Evolutionary conservation across 2,888 invertebrate species (phyloP), one percentile per base, ranked within the genome.

Genomic region (Ectemnius continuus): DNA sequence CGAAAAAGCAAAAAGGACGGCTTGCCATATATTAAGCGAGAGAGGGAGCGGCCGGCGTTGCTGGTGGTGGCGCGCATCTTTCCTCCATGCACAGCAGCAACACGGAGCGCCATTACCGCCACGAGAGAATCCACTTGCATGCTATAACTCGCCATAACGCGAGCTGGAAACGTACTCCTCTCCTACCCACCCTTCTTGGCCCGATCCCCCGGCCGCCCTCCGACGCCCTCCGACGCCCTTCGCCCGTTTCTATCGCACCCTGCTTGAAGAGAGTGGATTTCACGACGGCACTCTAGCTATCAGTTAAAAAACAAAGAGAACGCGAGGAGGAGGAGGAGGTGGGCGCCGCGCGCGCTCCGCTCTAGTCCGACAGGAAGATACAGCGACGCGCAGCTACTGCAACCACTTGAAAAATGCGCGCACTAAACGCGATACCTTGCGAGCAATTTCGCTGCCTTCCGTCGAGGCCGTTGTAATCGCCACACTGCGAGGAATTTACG

Each of bases 401-500:
- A 52, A 64, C 18, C 26, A n/a, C 5, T 52, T 36, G 46, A 70
- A 61, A 64, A 60, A 16, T 64, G 60, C 3, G 4, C 36, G 58
- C 28, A 47, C 36, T 67, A 59, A 67, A 71, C 45, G 48, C 47
- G 57, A 63, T 56, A 20, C 46, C 36, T 26, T 36, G 61, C 63
- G 18, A 16, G 64, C 69, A 70, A 64, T 70, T 64, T 64, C 64
- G 26, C 16, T 11, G 60, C 20, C 59, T 36, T 18, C 48, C 23
- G 11, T n/a, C 59, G n/a, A 16, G 16, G 11, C 8, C 36, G 36
- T n/a, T 47, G 65, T 66, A 66, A 70, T 70, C 65, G 66, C 65
- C 56, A 11, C 36, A 28, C 4, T 64, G 45, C 26, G 61, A 52
- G 61, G 70, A 70, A 70, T 66, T 61, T 61, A 18, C 57, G 23